A percentile compares a stretch with the other conserved stretches of the same genome.
phyloP scores from a whole-genome alignment of 2,113 vertebrate genomes.

The Phaethon lepturus region DNA sequence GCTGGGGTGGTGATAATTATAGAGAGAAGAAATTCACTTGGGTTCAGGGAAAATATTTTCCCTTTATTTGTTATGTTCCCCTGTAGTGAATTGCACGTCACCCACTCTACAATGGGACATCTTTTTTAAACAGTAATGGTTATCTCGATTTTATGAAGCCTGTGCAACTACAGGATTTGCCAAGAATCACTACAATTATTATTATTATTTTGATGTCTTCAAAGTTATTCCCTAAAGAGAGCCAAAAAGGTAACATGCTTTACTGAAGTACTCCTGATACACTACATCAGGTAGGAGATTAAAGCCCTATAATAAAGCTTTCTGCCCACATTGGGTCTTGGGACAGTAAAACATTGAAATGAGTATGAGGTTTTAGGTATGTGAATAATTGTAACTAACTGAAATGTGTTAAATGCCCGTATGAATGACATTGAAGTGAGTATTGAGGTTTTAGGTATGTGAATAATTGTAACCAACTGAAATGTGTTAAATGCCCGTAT shows the following conservation, averaged over 20 bases:
- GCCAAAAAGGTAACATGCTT: not conserved
- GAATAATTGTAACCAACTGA: not conserved
- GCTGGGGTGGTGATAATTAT: not conserved
- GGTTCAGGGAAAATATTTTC: not conserved
- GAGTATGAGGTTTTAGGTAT: not conserved
- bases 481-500: not conserved
- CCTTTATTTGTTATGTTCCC: not conserved
- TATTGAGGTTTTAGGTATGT: not conserved
- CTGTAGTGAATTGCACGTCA: not conserved
- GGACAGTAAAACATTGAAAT: not conserved
- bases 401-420: not conserved
- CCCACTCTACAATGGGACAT: not conserved
- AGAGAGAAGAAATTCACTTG: not conserved
- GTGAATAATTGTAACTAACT: not conserved
- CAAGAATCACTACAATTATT: not conserved
- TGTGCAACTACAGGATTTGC: not conserved
- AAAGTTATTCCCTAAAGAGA: not conserved
- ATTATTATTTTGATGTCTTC: not conserved
- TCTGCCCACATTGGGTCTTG: not conserved
- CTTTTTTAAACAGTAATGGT: not conserved
- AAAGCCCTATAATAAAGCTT: not conserved
- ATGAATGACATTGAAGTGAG: not conserved
- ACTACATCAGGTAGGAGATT: fast-evolving
- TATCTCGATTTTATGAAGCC: not conserved
- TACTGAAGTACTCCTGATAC: not conserved